Base-by-base conservation (phyloP, 1,140 invertebrate species). In the Eupeodes corollae region DNA sequence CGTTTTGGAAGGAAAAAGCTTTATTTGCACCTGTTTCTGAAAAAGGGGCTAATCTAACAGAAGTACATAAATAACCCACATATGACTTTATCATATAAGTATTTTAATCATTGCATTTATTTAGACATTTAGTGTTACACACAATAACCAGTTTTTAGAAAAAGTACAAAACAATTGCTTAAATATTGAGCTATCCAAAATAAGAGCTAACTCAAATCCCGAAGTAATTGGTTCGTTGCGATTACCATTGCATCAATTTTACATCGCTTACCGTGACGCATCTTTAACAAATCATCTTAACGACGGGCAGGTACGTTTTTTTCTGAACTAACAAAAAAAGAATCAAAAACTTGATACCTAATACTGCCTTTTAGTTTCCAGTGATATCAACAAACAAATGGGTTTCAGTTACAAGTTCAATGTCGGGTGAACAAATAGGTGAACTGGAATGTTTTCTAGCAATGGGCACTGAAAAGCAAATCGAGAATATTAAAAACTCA, bases 341-440 rank as follows among this genome's bases (percentile, higher is more conserved):
- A 30, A 8, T 8, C 6, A 43, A 5, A 42, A 21, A 3, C 12
- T 19, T 42, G 10, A 33, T 48, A 26, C 48, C 58, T 38, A n/a
- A n/a, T 38, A 8, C 8, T 9, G 39, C 10, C 31, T 43, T 59
- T 0, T 49, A 78, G 74, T 63, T 78, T 50, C 78, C 78, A 21
- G 71, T 79, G 14, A 75, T 79, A 43, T 74, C 74, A 34, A 73
- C 77, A 10, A 78, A 80, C 56, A 74, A 69, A 46, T 79, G 76
- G 75, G 70, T 76, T 31, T 61, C 71, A 6, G 71, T 80, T 46
- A 49, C 62, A 2, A 63, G 72, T 49, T 58, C 70, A n/a, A 52
- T 73, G 38, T 68, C 66, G 21, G 64, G 69, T 30, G 49, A 62
- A 19, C 51, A 65, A 13, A 54, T 69, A 45, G 78, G 78, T 5